Base-by-base conservation (phyloP, 2,888 invertebrate genomes). In the Drosophila anomelani region DNA sequence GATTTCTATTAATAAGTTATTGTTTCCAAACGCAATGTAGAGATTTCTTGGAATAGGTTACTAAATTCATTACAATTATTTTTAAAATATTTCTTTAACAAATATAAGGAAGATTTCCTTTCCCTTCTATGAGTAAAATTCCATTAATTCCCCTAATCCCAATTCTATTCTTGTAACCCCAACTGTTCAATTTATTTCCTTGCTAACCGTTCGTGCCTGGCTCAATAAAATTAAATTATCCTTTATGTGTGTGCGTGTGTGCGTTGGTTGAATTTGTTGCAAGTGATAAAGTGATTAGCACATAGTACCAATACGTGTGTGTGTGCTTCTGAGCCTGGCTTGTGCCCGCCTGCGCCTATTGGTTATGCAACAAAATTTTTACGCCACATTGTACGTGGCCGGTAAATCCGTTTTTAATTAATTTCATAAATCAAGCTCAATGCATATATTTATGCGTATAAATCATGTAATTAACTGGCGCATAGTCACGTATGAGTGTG, bases 391-490 rank as follows among this genome's bases (percentile, higher is more conserved):
- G 43, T 36, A 56, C 55, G 63, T 29, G 32, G 59, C 43, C 62
- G 69, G 39, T 78, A 73, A 85, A 89, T 77, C 70, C 58, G 68
- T 56, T 82, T 88, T 77, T 77, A 85, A 85, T 85, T 78, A 83
- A 89, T 88, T 85, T 88, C 87, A 85, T 85, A 85, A 85, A 85
- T 85, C 85, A 85, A 76, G 78, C 75, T 60, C 86, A 80, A 71
- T 78, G 76, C 85, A 77, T 74, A 68, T 67, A 80, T 77, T 84
- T 81, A 74, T 77, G 83, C 69, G 74, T 58, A 85, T 85, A 89
- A 89, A 85, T 85, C 90, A 85, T 80, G 90, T 85, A 85, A 85
- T 85, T 85, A 85, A 85, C 90, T 83, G 80, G 76, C 64, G 75
- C 71, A 86, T 78, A 67, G 76, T 57, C 70, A 71, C 80, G 63